phyloP scores from a whole-genome alignment of 2,113 vertebrate genomes.

The Tonatia bakeri region DNA sequence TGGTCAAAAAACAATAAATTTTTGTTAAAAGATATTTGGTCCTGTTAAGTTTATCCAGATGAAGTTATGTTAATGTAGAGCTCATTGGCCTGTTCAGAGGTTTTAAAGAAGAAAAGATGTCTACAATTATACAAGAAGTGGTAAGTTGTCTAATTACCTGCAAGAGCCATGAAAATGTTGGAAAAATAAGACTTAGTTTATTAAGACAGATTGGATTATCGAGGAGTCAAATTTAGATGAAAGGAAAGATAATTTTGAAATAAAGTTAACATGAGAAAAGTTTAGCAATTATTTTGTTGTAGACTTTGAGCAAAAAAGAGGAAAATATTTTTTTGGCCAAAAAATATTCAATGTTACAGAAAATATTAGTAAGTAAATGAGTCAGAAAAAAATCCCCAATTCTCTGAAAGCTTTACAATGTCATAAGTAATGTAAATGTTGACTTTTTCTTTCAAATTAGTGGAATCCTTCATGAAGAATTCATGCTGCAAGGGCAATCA shows the following conservation, averaged over 20 bases:
- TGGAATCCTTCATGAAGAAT: conserved; percentile 12
- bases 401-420: background rate
- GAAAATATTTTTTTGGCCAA: background rate
- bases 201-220: background rate
- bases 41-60: background rate
- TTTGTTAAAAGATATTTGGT: background rate
- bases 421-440: background rate
- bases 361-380: conserved; percentile 15
- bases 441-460: conserved; percentile 21
- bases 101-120: background rate
- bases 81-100: background rate
- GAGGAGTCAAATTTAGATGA: background rate
- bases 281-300: background rate
- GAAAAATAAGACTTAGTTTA: conserved; percentile 21
- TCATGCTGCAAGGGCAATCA: background rate
- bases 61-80: background rate
- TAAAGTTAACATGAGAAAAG: background rate
- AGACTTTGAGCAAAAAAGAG: background rate
- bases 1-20: background rate
- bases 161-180: background rate
- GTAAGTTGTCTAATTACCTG: background rate
- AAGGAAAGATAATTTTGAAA: background rate
- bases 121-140: background rate
- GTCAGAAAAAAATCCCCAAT: background rate
- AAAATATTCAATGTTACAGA: background rate